Evolutionary conservation across 2,797 vertebrate species (phyloP).

Genomic region (Sebastes itinus): DNA sequence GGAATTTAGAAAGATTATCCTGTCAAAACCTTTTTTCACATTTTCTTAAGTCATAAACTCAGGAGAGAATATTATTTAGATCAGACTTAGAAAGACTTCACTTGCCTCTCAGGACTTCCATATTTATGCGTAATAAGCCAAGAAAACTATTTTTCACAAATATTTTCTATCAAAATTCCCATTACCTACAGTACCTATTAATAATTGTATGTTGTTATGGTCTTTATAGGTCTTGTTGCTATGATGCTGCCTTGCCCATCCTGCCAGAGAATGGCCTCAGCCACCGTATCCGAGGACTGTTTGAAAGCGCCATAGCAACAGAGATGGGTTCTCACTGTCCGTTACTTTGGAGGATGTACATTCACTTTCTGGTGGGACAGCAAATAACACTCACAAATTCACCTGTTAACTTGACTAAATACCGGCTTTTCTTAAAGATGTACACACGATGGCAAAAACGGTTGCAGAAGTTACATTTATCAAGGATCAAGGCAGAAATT

Average conservation of each 20-base stretch:
- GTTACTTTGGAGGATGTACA: conserved; percentile 94
- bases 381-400: not conserved
- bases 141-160: not conserved
- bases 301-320: conserved; percentile 86
- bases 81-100: not conserved
- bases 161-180: not conserved
- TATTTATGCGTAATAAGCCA: not conserved
- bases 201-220: not conserved
- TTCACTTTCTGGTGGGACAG: conserved; percentile 89
- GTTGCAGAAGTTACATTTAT: not conserved
- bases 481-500: not conserved
- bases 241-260: conserved; percentile 62
- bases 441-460: not conserved
- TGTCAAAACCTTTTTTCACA: no score
- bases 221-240: conserved; percentile 61
- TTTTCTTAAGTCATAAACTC: not conserved
- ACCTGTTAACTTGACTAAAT: not conserved
- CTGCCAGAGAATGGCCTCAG: conserved; percentile 91
- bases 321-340: conserved; percentile 88
- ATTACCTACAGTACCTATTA: not conserved
- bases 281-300: conserved; percentile 90
- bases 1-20: not conserved
- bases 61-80: not conserved
- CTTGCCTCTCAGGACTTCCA: not conserved
- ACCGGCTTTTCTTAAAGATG: not conserved